Evolutionary conservation across 2,113 vertebrate species (phyloP).

Genomic region (Pampusana beccarii): DNA sequence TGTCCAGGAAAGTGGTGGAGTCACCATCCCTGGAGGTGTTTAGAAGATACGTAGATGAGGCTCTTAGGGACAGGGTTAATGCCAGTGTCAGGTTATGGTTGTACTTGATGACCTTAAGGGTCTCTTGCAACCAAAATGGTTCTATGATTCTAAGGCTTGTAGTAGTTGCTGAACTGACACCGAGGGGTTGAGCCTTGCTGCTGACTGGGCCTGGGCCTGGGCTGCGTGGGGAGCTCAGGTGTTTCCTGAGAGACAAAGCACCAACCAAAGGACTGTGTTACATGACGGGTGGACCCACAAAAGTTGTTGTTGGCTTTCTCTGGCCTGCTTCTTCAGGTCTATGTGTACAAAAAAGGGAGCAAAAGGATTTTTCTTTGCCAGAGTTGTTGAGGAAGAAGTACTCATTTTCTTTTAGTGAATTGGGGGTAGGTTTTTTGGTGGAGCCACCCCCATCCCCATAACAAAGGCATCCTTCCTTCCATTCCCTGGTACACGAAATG

Average conservation of each 20-base stretch:
- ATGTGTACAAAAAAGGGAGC: not conserved
- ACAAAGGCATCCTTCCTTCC: not conserved
- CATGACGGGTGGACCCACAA: rapidly evolving
- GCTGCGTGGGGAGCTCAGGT: not conserved
- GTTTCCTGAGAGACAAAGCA: not conserved
- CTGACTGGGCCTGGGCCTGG: not conserved
- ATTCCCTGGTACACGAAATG: not conserved
- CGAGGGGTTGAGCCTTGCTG: not conserved
- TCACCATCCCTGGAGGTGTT: too few species aligned
- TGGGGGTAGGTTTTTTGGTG: not conserved
- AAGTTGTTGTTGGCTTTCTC: not conserved
- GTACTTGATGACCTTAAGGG: too few species aligned
- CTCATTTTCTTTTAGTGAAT: not conserved
- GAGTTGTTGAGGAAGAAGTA: not conserved
- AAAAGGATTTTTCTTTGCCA: not conserved
- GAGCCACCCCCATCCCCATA: not conserved
- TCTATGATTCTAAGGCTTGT: not conserved
- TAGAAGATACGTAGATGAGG: too few species aligned
- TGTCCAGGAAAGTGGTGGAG: too few species aligned
- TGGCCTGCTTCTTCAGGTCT: not conserved
- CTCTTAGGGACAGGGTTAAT: too few species aligned
- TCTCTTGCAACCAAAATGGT: too few species aligned
- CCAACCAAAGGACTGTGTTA: rapidly evolving
- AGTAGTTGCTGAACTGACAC: not conserved
- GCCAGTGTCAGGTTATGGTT: too few species aligned